Evolutionary conservation across 2,888 invertebrate genomes (phyloP), one percentile per base, ranked within the genome.

Genomic region (Oscheius onirici): DNA sequence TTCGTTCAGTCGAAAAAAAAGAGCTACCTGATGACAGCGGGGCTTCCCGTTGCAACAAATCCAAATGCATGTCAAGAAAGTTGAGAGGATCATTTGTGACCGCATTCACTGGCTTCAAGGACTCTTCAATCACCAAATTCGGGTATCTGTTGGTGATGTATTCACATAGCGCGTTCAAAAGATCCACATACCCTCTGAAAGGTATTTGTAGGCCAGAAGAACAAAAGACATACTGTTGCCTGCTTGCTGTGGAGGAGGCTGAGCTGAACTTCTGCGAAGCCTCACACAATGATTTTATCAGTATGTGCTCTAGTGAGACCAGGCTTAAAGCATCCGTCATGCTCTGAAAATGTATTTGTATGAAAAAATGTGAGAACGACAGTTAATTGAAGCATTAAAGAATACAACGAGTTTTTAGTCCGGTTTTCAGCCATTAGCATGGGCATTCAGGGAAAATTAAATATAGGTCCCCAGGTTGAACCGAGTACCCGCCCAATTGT

Each of bases 121-220:
- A 40, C 17, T 58, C 58, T 41, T 58, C 58, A 40, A 58, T 41
- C 13, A 58, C 58, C 20, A 58, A 20, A 11, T 40, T 17, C 2
- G 58, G 58, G 41, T 58, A 58, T 17, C 58, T 34, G 22, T 58
- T 58, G 17, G 15, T 58, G 17, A 58, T 43, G 17, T 58, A 58
- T 58, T 58, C 58, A 13, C 58, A 58, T 6, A 58, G 13, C 10
- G 41, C 58, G 20, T 58, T 58, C 20, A 58, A 26, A 1, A 55
- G 55, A 26, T 55, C 55, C n/a, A 28, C 13, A 26, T 26, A 55
- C 26, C 55, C 55, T 26, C 55, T 55, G 55, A 26, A 55, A 55
- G 13, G 1, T 13, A 40, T 11, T 34, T 52, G 13, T 52, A 8
- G 22, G 2, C 6, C 6, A 20, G 28, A 20, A 11, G 17, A 51